Base-by-base conservation (phyloP, 1,140 invertebrate species). In the Euborellia annulipes region DNA sequence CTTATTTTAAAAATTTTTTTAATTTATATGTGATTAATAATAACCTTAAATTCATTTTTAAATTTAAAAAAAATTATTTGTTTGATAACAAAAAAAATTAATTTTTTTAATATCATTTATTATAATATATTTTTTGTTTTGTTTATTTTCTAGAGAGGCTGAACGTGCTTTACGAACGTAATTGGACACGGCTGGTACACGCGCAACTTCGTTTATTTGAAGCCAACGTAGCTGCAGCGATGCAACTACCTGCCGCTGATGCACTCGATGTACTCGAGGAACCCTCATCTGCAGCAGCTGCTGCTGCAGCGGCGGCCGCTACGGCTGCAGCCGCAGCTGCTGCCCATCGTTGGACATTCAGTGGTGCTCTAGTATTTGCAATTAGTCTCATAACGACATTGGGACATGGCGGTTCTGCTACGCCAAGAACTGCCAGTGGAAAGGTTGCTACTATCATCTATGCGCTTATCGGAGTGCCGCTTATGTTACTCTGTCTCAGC, bases 381-480 rank as follows among this genome's bases (percentile, higher is more conserved):
- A 72, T 88, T 49, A 85, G 82, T 42, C 76, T 88, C 53, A 80
- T 88, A 57, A 89, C 84, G 14, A 87, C 85, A 32, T 85, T 87
- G 52, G 85, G 84, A 83, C 61, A 59, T 64, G 54, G 3, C 22
- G 30, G 3, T n/a, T 19, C 19, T 38, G 23, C 23, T 4, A 11
- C 23, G n/a, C 75, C 75, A 6, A 70, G 69, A 44, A 78, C 76
- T 3, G 50, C 58, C 7, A 47, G 55, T 13, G 76, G 75, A 16
- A 68, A 70, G 48, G 55, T 73, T 8, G 56, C 72, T 22, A 77
- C 74, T 3, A 78, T 77, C 46, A 53, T 76, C 14, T 77, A 78
- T 55, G 73, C 75, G 3, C 53, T 73, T 11, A 54, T 70, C 17
- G 75, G 76, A 19, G 71, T 75, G 43, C 75, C 76, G 9, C 53